Evolutionary conservation across 2,888 invertebrate genomes (phyloP).

Genomic region (Aphidius colemani): DNA sequence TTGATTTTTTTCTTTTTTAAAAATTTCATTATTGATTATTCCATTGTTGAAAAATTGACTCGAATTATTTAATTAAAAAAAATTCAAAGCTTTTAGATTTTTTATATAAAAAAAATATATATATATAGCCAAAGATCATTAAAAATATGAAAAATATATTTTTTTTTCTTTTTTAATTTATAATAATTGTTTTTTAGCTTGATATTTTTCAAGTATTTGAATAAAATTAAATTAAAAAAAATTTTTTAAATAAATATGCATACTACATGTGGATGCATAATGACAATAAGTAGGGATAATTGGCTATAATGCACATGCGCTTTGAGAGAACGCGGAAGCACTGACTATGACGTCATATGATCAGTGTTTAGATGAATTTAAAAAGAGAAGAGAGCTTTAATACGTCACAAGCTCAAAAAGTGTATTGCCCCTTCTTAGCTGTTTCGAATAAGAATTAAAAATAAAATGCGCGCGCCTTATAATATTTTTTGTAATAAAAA

Average conservation of each 20-base stretch:
- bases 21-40: too few species aligned
- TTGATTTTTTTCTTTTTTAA: too few species aligned
- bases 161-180: not conserved
- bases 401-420: slow-evolving; percentile 1
- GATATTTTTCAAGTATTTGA: not conserved
- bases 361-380: not conserved
- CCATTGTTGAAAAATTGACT: too few species aligned
- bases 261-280: too few species aligned
- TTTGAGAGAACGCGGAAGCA: slow-evolving; percentile 36
- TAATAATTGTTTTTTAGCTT: not conserved
- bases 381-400: not conserved
- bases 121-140: slow-evolving; percentile 23
- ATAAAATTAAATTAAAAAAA: too few species aligned
- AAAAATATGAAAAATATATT: slow-evolving; percentile 29
- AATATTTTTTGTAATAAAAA: too few species aligned
- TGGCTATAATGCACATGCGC: slow-evolving; percentile 34
- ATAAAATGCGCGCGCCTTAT: too few species aligned
- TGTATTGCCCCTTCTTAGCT: too few species aligned
- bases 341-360: slow-evolving; percentile 33
- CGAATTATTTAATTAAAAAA: too few species aligned
- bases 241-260: not conserved
- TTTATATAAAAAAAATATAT: not conserved
- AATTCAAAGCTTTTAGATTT: too few species aligned
- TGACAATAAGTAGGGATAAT: too few species aligned
- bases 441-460: too few species aligned